Evolutionary conservation across 1,140 invertebrate genomes (phyloP).

Genomic region (Psilanteris sp.): DNA sequence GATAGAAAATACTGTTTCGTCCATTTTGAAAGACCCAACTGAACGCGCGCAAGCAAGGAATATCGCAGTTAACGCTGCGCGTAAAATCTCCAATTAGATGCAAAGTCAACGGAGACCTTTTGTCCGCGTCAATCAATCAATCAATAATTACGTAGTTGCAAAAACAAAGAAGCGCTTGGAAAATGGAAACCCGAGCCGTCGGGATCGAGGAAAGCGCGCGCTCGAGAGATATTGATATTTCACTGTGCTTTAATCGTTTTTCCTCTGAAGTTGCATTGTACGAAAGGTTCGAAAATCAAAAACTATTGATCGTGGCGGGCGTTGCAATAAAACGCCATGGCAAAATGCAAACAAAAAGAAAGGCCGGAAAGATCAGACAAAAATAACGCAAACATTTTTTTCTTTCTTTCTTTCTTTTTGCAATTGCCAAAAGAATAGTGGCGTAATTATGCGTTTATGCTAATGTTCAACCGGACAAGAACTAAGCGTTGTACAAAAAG

Average conservation of each 20-base stretch:
- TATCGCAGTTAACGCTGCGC: not conserved
- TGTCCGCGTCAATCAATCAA: slow-evolving; percentile 10
- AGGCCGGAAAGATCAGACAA: not conserved
- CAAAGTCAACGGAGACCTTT: not conserved
- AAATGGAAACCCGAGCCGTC: not conserved
- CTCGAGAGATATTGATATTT: slow-evolving; percentile 15
- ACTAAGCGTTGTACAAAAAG: too few relatives aligned
- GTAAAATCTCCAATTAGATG: slow-evolving; percentile 9
- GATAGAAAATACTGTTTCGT: too few relatives aligned
- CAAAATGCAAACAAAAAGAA: slow-evolving; percentile 2
- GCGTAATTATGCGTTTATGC: slow-evolving; percentile 60
- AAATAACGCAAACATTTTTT: slow-evolving; percentile 14
- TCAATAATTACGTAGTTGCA: slow-evolving; percentile 20
- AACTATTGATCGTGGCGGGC: not conserved
- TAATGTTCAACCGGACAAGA: slow-evolving; percentile 36
- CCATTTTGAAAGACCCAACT: too few relatives aligned
- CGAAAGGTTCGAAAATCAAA: slow-evolving; percentile 1
- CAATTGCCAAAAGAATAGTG: too few relatives aligned
- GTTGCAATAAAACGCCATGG: not conserved
- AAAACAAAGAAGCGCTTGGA: slow-evolving; percentile 16
- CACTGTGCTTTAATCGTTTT: slow-evolving; percentile 4
- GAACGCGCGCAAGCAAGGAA: not conserved
- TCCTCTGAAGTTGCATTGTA: slow-evolving; percentile 24
- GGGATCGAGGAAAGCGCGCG: not conserved
- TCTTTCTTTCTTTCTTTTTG: slow-evolving; percentile 24